Evolutionary conservation across 2,888 invertebrate species (phyloP), one percentile per base, ranked within the genome.

Genomic region (Pachliopta kotzebuea): DNA sequence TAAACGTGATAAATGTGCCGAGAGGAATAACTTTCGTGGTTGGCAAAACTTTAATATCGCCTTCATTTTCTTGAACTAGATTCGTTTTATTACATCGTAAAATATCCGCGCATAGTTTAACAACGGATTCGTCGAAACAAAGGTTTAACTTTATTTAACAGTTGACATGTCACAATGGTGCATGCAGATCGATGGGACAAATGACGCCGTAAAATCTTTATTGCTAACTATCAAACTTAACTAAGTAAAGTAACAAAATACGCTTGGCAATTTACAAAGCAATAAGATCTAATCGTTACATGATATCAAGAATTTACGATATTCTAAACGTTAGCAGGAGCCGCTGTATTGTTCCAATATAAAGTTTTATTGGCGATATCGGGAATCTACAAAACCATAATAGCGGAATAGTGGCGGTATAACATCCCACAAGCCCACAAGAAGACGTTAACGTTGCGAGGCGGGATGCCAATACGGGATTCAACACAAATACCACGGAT

Each of bases 311-410:
- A 80, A 81, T 86, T 88, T 85, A 88, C 79, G 82, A 80, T 76
- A 76, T 76, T 74, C 79, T 78, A 78, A 86, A 85, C 76, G 80
- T 77, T 80, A 74, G 76, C 75, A 75, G 77, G 79, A 78, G 77
- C 79, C 76, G 78, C 77, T 74, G 77, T 79, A 77, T 77, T 77
- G 74, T 75, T 73, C 79, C 81, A 83, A 83, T 84, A 85, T 86
- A 84, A 81, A 83, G 74, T 85, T 89, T 88, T 88, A 89, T 86
- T 84, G 79, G 80, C 78, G 75, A 78, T 84, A 85, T 86, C 80
- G 74, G 75, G 78, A 78, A 78, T 78, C 76, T 76, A 76, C 75
- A 78, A 76, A 79, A 77, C 81, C 75, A 76, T 81, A 80, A 83
- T 80, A 78, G 80, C 76, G 76, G 80, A 81, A 85, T 77, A 79